phyloP scores from a whole-genome alignment of 53 echinoderm and acorn worm genomes.

The Zoroaster sp. region DNA sequence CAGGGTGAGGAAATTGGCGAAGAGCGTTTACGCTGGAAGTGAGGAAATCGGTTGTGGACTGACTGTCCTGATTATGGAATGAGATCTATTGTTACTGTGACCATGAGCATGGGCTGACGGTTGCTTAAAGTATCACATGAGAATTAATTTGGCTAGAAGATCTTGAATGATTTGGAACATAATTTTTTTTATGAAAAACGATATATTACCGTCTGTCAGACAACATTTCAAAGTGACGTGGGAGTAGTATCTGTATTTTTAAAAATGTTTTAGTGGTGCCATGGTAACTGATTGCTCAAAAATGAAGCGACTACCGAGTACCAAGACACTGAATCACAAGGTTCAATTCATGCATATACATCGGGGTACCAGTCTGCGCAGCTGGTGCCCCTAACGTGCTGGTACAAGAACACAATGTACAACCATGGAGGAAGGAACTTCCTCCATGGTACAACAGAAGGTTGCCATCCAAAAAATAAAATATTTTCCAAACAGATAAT shows the following conservation, averaged over 20 bases:
- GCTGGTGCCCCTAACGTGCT: too few relatives aligned
- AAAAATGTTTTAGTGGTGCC: too few relatives aligned
- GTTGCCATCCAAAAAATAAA: neutral
- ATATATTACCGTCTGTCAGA: neutral
- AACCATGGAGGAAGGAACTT: too few relatives aligned
- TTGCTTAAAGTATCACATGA: slow-evolving; percentile 1
- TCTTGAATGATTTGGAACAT: neutral
- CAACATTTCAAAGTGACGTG: neutral
- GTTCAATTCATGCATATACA: too few relatives aligned
- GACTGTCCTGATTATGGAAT: slow-evolving; percentile 9
- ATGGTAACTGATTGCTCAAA: too few relatives aligned
- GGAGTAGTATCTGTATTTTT: too few relatives aligned
- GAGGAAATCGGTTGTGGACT: neutral
- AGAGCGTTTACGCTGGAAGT: neutral
- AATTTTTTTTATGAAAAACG: neutral
- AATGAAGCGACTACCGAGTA: too few relatives aligned
- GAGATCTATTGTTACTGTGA: slow-evolving; percentile 3
- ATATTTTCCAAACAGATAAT: too few relatives aligned
- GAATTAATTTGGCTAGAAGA: slow-evolving; percentile 20
- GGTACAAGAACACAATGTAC: neutral
- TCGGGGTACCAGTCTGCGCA: too few relatives aligned
- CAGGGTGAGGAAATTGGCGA: slow-evolving; percentile 8
- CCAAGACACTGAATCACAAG: too few relatives aligned
- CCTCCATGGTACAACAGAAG: neutral
- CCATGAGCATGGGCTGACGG: neutral